phyloP scores from a whole-genome alignment of 2,797 vertebrate genomes.

The Knipowitschia caucasica region DNA sequence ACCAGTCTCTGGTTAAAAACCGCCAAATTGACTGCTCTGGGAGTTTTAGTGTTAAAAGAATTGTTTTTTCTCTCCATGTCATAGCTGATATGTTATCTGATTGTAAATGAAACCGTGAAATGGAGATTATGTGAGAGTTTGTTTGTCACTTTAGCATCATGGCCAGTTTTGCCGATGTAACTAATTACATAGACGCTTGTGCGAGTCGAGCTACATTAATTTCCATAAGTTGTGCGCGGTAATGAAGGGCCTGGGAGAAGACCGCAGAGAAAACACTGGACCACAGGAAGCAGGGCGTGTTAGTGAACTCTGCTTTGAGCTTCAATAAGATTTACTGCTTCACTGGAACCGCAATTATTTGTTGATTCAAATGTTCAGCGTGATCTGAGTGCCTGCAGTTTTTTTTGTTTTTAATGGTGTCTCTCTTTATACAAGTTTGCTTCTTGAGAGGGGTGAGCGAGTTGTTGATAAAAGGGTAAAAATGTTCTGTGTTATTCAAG shows the following conservation, averaged over 20 bases:
- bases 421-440: too few species aligned
- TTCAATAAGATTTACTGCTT: not conserved
- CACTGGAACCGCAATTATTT: not conserved
- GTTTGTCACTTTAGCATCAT: not conserved
- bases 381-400: not conserved
- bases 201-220: not conserved
- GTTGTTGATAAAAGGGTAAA: too few species aligned
- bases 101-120: too few species aligned
- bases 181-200: not conserved
- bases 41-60: too few species aligned
- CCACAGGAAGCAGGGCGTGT: not conserved
- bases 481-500: too few species aligned
- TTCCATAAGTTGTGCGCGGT: not conserved
- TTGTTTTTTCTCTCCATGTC: too few species aligned
- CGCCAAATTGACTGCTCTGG: too few species aligned
- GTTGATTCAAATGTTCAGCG: not conserved
- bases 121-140: not conserved
- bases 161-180: too few species aligned
- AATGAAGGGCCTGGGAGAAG: not conserved
- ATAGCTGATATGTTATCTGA: too few species aligned
- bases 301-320: not conserved
- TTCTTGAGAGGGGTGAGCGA: too few species aligned
- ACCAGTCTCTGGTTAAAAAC: too few species aligned
- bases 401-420: too few species aligned
- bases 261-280: slow-evolving; percentile 1